Evolutionary conservation across 2,797 vertebrate species (phyloP), one percentile per base, ranked within the genome.

Genomic region (Urocyon cinereoargenteus): DNA sequence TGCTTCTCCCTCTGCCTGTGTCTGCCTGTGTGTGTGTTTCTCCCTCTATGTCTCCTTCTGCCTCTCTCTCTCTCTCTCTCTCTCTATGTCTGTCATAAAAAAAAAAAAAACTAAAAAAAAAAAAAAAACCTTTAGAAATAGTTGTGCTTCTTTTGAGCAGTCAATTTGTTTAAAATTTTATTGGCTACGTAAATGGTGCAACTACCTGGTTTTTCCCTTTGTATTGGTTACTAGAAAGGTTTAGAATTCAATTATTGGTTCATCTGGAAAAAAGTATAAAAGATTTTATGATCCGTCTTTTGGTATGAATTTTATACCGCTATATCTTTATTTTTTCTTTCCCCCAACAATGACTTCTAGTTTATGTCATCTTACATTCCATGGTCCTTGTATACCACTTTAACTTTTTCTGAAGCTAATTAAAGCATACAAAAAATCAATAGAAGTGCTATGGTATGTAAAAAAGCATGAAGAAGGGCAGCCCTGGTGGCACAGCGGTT

Each of bases 321-420:
- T 72, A 1, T 89, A 45, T 45, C 28, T 70, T 95, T 59, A 22
- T 66, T 89, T 70, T 88, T 28, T 4, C 13, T 61, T 64, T 34
- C 18, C 0, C 14, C 53, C 31, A 8, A 16, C 19, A 53, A 3
- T 55, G 86, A 68, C 57, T 91, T 89, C 57, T 73, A 79, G 7
- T 84, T 95, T 92, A 75, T 75, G 59, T 90, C 24, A 49, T 91
- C 55, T 96, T 96, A 57, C 21, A 45, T 86, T 83, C 82, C 86
- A 1, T 78, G 51, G 49, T 89, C 62, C 61, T 93, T 91, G 31
- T 90, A 86, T 90, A 28, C 21, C 40, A 75, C 53, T 85, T 51
- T 53, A 79, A 87, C 21, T 75, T 59, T 90, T 85, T 77, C 64
- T 95, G 15, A 36, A 72, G 12, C 40, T 66, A 90, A n/a, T 73